phyloP scores from a whole-genome alignment of 2,113 vertebrate genomes.

The Thermophis baileyi region DNA sequence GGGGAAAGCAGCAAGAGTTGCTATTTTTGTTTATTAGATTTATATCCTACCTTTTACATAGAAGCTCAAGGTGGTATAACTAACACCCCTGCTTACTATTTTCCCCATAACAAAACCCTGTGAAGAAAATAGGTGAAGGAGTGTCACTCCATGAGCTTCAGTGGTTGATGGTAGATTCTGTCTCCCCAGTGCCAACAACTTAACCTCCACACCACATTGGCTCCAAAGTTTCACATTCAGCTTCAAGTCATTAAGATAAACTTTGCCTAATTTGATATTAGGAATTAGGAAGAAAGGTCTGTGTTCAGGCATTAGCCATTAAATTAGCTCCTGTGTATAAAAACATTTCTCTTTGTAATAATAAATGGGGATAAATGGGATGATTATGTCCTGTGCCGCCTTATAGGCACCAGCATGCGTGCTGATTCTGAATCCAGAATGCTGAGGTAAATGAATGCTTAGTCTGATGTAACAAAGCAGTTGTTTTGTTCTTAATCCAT shows the following conservation, averaged over 20 bases:
- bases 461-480: background rate
- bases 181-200: background rate
- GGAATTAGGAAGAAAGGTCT: background rate
- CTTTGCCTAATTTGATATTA: background rate
- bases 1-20: background rate
- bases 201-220: background rate
- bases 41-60: background rate
- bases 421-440: background rate
- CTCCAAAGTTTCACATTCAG: background rate
- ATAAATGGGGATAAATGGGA: background rate
- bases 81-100: background rate
- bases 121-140: background rate
- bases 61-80: background rate
- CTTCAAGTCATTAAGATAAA: background rate
- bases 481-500: background rate
- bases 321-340: background rate
- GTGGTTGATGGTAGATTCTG: background rate
- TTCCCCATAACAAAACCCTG: background rate
- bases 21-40: background rate
- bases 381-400: background rate
- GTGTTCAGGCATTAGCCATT: background rate
- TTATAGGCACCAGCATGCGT: background rate
- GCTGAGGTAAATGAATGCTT: background rate
- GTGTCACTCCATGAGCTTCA: background rate
- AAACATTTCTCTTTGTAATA: background rate